A percentile compares a stretch with the other conserved stretches of the same genome.
Conservation (phyloP, 37 sponge, comb jelly and placozoan species). For the Aplysina aerophoba region DNA sequence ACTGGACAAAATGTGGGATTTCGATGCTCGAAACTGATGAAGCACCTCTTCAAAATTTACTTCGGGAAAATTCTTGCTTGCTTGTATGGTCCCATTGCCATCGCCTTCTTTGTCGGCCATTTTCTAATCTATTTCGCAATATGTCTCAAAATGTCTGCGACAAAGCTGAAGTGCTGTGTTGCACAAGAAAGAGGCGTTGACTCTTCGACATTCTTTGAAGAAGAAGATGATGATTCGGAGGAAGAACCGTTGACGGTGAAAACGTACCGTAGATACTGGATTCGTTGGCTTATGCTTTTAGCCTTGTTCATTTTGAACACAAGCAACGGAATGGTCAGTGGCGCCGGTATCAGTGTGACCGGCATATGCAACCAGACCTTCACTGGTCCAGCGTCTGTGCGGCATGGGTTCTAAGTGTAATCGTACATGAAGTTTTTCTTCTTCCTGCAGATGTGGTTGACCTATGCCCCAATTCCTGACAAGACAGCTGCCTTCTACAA, state of each 20-base stretch:
- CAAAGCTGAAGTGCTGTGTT: not conserved
- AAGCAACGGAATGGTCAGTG: slow-evolving; percentile 77
- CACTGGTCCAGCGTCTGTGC: too few relatives aligned
- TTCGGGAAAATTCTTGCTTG: too few relatives aligned
- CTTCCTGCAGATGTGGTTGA: slow-evolving; percentile 91
- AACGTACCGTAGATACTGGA: slow-evolving; percentile 42
- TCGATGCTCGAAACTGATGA: not conserved
- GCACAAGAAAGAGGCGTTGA: not conserved
- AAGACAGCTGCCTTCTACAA: slow-evolving; percentile 51
- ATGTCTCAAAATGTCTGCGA: not conserved
- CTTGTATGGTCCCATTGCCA: too few relatives aligned
- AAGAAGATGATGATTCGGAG: not conserved
- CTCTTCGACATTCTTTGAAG: not conserved
- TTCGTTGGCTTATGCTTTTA: slow-evolving; percentile 72
- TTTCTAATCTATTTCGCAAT: not conserved
- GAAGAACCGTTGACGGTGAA: not conserved
- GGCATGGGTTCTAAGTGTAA: too few relatives aligned
- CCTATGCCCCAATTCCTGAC: slow-evolving; percentile 73
- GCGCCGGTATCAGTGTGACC: too few relatives aligned
- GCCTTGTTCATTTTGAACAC: slow-evolving; percentile 61
- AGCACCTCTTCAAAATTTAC: not conserved
- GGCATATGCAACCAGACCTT: too few relatives aligned
- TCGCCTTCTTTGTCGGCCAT: not conserved
- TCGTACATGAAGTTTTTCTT: too few relatives aligned
- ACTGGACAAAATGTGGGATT: not conserved